Evolutionary conservation across 2,888 invertebrate species (phyloP).

Genomic region (Limnephilus auricula): DNA sequence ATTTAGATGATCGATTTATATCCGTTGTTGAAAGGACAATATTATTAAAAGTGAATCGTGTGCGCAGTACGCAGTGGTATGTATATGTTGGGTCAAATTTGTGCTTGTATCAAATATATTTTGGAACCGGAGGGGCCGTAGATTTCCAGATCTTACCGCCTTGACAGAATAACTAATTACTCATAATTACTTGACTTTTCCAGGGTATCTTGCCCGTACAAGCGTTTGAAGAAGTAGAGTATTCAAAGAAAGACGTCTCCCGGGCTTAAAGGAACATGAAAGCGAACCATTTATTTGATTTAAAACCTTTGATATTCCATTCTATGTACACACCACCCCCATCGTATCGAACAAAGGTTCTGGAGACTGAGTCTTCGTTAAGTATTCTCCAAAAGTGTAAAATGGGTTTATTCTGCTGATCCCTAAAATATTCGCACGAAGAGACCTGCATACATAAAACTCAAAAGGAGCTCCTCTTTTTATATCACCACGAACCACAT

Average conservation of each 20-base stretch:
- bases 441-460: constrained; percentile 17
- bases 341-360: neutral
- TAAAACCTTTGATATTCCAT: constrained; percentile 2
- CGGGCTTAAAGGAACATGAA: neutral
- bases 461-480: constrained; percentile 25
- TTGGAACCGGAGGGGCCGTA: neutral
- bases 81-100: too few species aligned
- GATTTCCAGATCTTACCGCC: neutral
- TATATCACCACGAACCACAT: constrained; percentile 39
- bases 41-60: too few species aligned
- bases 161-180: neutral
- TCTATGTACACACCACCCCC: neutral
- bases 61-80: too few species aligned
- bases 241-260: neutral
- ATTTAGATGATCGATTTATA: too few species aligned
- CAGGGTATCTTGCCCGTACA: neutral
- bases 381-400: neutral
- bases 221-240: neutral
- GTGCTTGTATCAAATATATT: too few species aligned
- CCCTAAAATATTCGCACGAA: constrained; percentile 22
- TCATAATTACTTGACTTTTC: neutral
- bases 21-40: too few species aligned
- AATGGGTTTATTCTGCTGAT: constrained; percentile 34
- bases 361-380: neutral
- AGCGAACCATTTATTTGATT: neutral